Evolutionary conservation across 2,797 vertebrate genomes (phyloP).

Genomic region (Okamejei kenojei): DNA sequence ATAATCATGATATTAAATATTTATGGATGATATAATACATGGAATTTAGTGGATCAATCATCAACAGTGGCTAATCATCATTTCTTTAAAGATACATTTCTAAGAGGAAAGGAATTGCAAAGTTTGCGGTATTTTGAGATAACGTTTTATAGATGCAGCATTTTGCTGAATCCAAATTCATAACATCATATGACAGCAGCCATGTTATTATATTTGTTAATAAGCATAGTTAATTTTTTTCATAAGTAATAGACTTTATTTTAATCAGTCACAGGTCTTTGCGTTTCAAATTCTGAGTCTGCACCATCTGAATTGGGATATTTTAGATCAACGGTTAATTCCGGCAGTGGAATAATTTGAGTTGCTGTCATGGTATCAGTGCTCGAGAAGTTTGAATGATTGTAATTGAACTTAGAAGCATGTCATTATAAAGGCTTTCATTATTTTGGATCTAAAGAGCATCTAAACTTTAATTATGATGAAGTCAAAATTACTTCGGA

Average conservation of each 20-base stretch:
- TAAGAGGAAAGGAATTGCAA: not conserved
- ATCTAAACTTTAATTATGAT: not conserved
- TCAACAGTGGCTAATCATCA: not conserved
- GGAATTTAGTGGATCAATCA: not conserved
- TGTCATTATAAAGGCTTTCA: not conserved
- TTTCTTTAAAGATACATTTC: not conserved
- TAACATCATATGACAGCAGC: not conserved
- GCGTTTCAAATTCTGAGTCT: not conserved
- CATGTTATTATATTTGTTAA: not conserved
- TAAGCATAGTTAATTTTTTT: not conserved
- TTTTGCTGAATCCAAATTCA: slow-evolving; percentile 12
- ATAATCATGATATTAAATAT: not conserved
- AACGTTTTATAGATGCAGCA: not conserved
- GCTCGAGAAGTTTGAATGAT: not conserved
- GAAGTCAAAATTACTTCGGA: not conserved
- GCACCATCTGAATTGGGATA: not conserved
- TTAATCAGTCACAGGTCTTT: slow-evolving; percentile 26
- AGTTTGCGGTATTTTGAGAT: not conserved
- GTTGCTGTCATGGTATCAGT: not conserved
- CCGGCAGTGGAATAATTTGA: not conserved
- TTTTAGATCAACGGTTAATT: slow-evolving; percentile 5
- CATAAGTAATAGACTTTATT: not conserved
- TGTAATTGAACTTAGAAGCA: not conserved
- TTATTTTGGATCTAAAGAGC: not conserved
- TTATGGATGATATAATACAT: not conserved